phyloP scores from a whole-genome alignment of 1,140 invertebrate species.

The Kradibia gibbosae region DNA sequence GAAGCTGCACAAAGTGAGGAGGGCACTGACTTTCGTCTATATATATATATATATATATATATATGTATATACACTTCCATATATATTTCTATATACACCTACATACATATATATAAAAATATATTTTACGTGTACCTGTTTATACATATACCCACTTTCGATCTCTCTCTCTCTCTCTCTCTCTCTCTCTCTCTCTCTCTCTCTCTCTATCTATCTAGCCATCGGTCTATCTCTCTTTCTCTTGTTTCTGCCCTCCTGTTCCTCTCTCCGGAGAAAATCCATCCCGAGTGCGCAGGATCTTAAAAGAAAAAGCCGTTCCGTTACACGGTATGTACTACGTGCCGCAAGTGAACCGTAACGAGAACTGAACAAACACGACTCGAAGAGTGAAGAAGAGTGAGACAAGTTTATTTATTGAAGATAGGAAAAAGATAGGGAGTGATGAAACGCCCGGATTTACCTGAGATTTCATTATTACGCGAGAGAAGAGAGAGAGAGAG shows the following conservation, averaged over 20 bases:
- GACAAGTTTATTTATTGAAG: conserved; percentile 26
- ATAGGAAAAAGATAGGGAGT: conserved; percentile 22
- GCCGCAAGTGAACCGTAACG: conserved; percentile 58
- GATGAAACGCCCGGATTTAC: conserved; percentile 34
- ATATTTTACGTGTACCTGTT: background rate
- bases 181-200: conserved; percentile 18
- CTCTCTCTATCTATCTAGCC: too few species aligned
- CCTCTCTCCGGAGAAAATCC: conserved; percentile 46
- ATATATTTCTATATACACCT: background rate
- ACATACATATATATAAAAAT: background rate
- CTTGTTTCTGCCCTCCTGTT: background rate
- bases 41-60: background rate
- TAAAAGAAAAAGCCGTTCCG: conserved; percentile 55
- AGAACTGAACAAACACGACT: conserved; percentile 24
- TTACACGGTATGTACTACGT: conserved; percentile 54
- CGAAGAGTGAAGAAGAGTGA: conserved; percentile 12
- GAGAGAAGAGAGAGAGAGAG: background rate
- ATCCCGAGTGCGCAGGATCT: conserved; percentile 18
- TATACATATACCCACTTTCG: background rate
- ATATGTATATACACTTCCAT: background rate
- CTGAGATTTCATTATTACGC: conserved; percentile 35
- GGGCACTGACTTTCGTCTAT: conserved; percentile 35
- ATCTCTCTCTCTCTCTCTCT: conserved; percentile 21
- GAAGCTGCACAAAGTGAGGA: conserved; percentile 30
- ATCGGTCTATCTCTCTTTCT: conserved; percentile 17